Evolutionary conservation across 2,797 vertebrate species (phyloP).

Genomic region (Cyprinella venusta): DNA sequence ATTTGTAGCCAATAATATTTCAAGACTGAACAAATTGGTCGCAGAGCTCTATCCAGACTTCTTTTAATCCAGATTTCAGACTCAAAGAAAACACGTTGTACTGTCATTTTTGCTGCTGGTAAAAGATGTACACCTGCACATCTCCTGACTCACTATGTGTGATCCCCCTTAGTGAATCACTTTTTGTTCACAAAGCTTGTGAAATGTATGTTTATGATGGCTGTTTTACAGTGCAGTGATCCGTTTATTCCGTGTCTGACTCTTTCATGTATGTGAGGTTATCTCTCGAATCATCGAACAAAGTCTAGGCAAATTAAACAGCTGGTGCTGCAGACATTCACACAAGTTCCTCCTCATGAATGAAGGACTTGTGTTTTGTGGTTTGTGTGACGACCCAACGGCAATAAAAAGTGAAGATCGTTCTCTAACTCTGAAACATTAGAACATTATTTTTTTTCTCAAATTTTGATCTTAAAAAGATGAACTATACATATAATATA

Average conservation of each 20-base stretch:
- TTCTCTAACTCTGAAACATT: background rate
- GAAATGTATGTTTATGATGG: background rate
- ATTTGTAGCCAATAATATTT: slow-evolving; percentile 2
- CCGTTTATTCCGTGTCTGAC: background rate
- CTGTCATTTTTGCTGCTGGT: background rate
- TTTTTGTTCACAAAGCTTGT: background rate
- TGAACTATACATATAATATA: background rate
- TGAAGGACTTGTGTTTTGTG: slow-evolving; percentile 13
- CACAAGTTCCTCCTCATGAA: background rate
- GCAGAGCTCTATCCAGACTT: background rate
- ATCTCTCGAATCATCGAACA: slow-evolving; percentile 22
- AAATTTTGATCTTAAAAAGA: background rate
- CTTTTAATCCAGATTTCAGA: background rate
- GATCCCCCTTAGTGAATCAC: background rate
- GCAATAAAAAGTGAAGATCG: background rate
- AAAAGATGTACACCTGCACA: background rate
- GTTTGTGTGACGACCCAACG: background rate
- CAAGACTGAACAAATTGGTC: background rate
- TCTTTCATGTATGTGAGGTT: background rate
- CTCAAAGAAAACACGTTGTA: background rate
- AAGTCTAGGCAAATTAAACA: slow-evolving; percentile 4
- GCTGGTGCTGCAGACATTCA: background rate
- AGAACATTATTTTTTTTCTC: background rate
- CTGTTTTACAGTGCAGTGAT: background rate
- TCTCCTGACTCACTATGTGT: background rate